A percentile compares a stretch with the other conserved stretches of the same genome.
Conservation (phyloP, 2,888 invertebrate species). For the Platycnemis pennipes region DNA sequence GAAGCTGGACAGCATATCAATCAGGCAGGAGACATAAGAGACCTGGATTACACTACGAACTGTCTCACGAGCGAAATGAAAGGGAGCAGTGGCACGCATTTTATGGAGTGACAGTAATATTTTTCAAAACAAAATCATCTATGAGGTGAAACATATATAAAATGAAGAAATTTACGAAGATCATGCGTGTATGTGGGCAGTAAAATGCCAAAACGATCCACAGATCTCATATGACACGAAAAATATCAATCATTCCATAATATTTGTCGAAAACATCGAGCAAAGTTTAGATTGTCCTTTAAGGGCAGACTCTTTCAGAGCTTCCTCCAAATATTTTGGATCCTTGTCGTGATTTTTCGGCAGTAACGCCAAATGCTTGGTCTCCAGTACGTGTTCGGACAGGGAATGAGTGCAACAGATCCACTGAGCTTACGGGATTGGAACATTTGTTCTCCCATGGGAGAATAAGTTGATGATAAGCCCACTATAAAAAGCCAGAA, state of each 20-base stretch:
- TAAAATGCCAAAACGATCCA: too few relatives aligned
- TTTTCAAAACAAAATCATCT: too few relatives aligned
- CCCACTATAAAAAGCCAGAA: background rate
- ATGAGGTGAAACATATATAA: too few relatives aligned
- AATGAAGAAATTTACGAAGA: too few relatives aligned
- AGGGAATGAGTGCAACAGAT: background rate
- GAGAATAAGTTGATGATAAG: background rate
- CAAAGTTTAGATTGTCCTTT: too few relatives aligned
- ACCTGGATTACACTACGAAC: background rate
- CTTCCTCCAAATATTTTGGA: too few relatives aligned
- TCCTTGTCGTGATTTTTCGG: background rate
- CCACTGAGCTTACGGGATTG: background rate
- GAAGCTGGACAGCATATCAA: background rate
- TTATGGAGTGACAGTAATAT: too few relatives aligned
- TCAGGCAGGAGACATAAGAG: background rate
- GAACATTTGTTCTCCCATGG: background rate
- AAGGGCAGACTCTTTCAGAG: too few relatives aligned
- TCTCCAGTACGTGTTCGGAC: background rate
- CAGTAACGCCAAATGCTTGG: background rate
- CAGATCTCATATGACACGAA: too few relatives aligned
- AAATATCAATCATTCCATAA: too few relatives aligned
- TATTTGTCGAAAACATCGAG: too few relatives aligned
- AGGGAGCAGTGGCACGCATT: background rate
- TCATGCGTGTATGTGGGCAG: too few relatives aligned
- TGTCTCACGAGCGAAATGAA: background rate